These are phyloP conservation scores for Trichonephila inaurata DNA, from an alignment of 1,140 invertebrate species.

Conservation along the genomic window DNA sequence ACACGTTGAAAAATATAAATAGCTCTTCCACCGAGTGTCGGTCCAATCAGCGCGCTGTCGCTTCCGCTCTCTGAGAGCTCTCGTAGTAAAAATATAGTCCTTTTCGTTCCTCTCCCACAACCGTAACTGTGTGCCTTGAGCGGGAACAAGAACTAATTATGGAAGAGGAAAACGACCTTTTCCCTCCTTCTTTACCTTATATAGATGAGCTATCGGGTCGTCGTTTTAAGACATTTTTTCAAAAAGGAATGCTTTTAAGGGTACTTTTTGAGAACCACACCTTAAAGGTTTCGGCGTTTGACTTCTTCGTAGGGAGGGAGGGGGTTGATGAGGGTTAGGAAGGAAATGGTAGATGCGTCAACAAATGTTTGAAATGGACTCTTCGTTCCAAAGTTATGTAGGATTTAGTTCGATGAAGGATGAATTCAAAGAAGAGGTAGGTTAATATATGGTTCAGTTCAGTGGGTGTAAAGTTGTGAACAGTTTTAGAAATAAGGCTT, in stretches of 20 bases:
- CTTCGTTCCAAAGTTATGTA: not conserved
- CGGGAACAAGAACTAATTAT: not conserved
- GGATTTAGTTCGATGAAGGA: no score
- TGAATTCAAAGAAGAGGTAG: no score
- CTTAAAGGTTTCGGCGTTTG: not conserved
- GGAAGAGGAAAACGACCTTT: not conserved
- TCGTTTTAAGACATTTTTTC: not conserved
- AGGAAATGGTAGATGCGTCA: not conserved
- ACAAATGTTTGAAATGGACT: not conserved
- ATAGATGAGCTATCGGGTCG: not conserved
- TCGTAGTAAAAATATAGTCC: not conserved
- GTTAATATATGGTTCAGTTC: no score
- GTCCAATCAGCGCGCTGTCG: not conserved
- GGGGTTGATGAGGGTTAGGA: not conserved
- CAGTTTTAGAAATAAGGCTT: no score
- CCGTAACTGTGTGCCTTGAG: not conserved
- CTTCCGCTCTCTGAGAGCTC: not conserved
- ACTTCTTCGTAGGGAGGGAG: not conserved
- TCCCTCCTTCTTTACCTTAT: not conserved
- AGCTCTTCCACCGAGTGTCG: not conserved
- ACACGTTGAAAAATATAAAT: constrained; percentile 16
- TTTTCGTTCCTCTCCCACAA: not conserved
- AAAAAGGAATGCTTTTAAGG: not conserved
- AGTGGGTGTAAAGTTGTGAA: no score
- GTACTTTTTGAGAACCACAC: not conserved